A percentile compares a stretch with the other conserved stretches of the same genome.
phyloP scores from a whole-genome alignment of 2,888 invertebrate genomes.

The Boloria euphrosyne region DNA sequence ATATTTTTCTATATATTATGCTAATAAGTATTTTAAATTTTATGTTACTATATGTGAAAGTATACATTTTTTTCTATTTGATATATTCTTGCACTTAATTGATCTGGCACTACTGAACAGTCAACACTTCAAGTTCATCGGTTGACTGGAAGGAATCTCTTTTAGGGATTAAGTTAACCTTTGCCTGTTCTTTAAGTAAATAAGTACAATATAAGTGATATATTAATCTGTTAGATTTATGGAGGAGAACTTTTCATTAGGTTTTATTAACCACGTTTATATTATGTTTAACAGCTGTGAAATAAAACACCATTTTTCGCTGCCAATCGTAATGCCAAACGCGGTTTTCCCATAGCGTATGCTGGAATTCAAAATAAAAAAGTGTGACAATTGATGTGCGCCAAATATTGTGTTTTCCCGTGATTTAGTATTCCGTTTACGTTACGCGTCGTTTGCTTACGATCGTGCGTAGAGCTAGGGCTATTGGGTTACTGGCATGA shows the following conservation, averaged over 20 bases:
- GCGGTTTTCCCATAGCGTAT: conserved; percentile 32
- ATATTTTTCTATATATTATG: no score
- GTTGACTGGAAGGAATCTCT: no score
- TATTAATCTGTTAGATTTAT: background rate
- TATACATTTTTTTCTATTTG: no score
- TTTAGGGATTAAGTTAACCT: no score
- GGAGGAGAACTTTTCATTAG: background rate
- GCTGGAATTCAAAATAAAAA: conserved; percentile 42
- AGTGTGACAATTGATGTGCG: conserved; percentile 50
- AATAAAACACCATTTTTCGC: background rate
- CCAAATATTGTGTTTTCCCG: conserved; percentile 64
- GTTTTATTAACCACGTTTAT: background rate
- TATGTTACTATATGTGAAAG: no score
- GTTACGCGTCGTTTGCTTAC: conserved; percentile 55
- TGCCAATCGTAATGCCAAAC: conserved; percentile 3
- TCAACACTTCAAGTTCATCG: no score
- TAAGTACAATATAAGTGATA: no score
- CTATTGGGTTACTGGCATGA: conserved; percentile 40
- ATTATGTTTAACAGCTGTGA: background rate
- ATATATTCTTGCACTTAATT: no score
- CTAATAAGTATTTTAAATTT: no score
- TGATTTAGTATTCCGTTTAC: conserved; percentile 64
- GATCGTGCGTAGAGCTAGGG: conserved; percentile 19
- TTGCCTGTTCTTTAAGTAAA: no score
- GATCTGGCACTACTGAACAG: no score